Evolutionary conservation across 37 sponge, comb jelly and placozoan species (phyloP), one percentile per base, ranked within the genome.

Genomic region (Mnemiopsis leidyi): DNA sequence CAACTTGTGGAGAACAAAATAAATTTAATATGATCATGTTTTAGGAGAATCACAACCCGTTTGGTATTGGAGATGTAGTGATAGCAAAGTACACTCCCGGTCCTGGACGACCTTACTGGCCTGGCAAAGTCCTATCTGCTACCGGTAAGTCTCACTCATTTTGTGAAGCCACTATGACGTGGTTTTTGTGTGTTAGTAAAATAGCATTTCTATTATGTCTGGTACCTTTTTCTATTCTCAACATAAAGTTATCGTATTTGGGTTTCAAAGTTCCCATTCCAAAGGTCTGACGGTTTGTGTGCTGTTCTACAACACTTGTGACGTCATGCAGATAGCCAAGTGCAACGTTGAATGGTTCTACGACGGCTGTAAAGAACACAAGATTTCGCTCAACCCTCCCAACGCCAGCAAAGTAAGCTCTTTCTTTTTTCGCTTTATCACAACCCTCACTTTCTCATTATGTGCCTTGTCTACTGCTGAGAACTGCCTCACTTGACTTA

Each of bases 91-190:
- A 37, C 1, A 33, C 35, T 0, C 35, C 36, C 3, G 25, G 90
- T n/a, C 90, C 39, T 3, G 90, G 90, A 25, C 24, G 90, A 21
- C 90, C 90, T 13, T 39, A 85, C 48, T 85, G 90, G 90, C 90
- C 90, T 40, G 90, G 36, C 3, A 38, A 26, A 40, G 26, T 85
- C 39, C 24, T 85, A 9, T 85, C 90, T 9, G 90, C 39, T 2
- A 85, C 90, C 0, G 90, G 90, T 85, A 40, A 79, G 82, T 71
- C n/a, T n/a, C n/a, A n/a, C n/a, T n/a, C n/a, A n/a, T n/a, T n/a
- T n/a, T n/a, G n/a, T n/a, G n/a, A n/a, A n/a, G n/a, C n/a, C n/a
- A n/a, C n/a, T n/a, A n/a, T n/a, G n/a, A n/a, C n/a, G n/a, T n/a
- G n/a, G n/a, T n/a, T n/a, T n/a, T n/a, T n/a, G n/a, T n/a, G n/a